Evolutionary conservation across 2,888 invertebrate species (phyloP).

Genomic region (Alcis repandata): DNA sequence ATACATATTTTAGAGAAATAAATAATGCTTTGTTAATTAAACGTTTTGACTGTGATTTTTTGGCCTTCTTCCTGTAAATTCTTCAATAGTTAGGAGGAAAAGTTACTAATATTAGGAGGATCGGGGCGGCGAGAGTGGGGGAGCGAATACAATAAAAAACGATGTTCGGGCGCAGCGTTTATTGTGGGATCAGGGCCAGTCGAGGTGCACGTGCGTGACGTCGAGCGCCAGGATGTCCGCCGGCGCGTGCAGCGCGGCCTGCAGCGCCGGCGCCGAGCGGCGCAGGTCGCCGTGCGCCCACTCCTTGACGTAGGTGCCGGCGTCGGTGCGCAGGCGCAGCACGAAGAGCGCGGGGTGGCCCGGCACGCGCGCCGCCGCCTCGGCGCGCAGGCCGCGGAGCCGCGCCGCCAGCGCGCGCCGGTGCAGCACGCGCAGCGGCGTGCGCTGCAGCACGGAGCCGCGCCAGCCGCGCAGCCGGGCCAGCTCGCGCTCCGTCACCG

Average conservation of each 20-base stretch:
- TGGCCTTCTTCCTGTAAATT: too few species aligned
- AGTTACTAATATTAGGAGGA: too few species aligned
- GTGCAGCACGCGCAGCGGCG: slow-evolving; percentile 96
- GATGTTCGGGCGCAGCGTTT: not conserved
- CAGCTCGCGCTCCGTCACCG: slow-evolving; percentile 12
- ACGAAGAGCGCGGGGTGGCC: slow-evolving; percentile 86
- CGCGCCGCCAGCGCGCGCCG: slow-evolving; percentile 91
- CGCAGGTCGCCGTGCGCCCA: slow-evolving; percentile 98
- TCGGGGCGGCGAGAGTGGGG: too few species aligned
- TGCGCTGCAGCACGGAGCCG: slow-evolving; percentile 90
- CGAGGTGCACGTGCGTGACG: slow-evolving; percentile 91
- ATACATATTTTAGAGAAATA: slow-evolving; percentile 37
- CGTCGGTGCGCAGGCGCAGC: slow-evolving; percentile 92
- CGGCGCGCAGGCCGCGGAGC: slow-evolving; percentile 86
- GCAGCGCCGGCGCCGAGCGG: slow-evolving; percentile 92
- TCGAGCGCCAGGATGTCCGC: slow-evolving; percentile 97
- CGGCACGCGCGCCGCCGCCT: slow-evolving; percentile 84
- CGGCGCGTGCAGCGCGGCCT: slow-evolving; percentile 88
- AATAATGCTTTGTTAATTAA: slow-evolving; percentile 8
- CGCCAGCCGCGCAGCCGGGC: slow-evolving; percentile 48
- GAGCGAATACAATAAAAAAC: not conserved
- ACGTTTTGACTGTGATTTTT: too few species aligned
- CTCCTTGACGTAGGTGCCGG: slow-evolving; percentile 99
- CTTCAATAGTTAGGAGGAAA: too few species aligned
- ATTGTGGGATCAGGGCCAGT: slow-evolving; percentile 87